Evolutionary conservation across 2,113 vertebrate genomes (phyloP).

Genomic region (Vulpes vulpes): DNA sequence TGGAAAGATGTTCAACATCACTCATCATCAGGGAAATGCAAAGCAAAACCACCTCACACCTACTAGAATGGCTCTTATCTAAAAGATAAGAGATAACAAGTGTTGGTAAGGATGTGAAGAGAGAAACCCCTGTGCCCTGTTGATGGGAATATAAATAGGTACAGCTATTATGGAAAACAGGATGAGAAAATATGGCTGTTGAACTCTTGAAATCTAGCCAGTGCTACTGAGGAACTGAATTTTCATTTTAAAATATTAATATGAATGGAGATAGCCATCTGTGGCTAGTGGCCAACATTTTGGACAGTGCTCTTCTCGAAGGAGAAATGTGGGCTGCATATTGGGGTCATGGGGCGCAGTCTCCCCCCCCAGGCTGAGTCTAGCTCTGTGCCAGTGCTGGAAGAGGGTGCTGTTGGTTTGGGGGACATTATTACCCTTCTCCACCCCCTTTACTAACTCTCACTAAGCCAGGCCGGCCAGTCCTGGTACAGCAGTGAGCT

Average conservation of each 20-base stretch:
- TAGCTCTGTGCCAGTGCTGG: not conserved
- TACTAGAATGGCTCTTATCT: not conserved
- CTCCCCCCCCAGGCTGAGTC: not conserved
- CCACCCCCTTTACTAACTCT: not conserved
- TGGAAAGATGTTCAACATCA: not conserved
- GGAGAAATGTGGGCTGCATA: not conserved
- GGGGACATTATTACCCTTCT: not conserved
- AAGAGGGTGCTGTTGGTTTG: not conserved
- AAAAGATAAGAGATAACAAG: too few species aligned
- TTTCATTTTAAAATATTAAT: slow-evolving; percentile 32
- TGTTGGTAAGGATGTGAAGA: not conserved
- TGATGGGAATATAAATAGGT: not conserved
- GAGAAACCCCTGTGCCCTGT: not conserved
- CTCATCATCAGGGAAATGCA: not conserved
- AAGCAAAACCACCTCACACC: not conserved
- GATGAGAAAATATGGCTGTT: not conserved
- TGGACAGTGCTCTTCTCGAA: not conserved
- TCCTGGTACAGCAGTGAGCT: not conserved
- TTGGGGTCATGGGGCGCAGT: too few species aligned
- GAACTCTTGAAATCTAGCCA: not conserved
- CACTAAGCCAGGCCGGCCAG: not conserved
- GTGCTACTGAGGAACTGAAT: not conserved
- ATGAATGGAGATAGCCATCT: not conserved
- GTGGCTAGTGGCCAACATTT: not conserved
- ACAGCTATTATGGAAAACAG: not conserved